Base-by-base conservation (phyloP, 2,888 invertebrate genomes). In the Eremobia ochroleuca region DNA sequence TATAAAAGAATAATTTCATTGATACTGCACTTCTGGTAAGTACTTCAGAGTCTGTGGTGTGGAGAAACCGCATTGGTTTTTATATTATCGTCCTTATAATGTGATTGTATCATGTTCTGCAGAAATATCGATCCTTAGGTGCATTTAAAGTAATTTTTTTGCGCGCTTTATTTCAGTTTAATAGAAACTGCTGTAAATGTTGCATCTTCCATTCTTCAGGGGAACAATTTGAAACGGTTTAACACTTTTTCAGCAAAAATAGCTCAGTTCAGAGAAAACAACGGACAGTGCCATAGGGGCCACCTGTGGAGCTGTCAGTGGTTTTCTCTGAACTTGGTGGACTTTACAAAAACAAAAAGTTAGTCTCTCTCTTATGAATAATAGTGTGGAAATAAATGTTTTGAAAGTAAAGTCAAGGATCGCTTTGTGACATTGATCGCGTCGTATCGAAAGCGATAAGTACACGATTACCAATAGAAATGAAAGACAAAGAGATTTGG, bases 401-500 rank as follows among this genome's bases (percentile, higher is more conserved):
- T 15, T 66, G n/a, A 15, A 55, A 79, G 49, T 62, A 43, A 62
- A 59, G 59, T 75, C 37, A 34, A 64, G 58, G 46, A 72, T 59
- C 21, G 70, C 55, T 28, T 62, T 52, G 55, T 64, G 59, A 75
- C 64, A 75, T 61, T 70, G 66, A 72, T 77, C 62, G 76, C 67
- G 82, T 72, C 73, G 76, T 87, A 90, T 88, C 82, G 86, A 88
- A 88, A 85, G 87, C 79, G 87, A 91, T 89, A 90, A 88, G 87
- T 86, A 84, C 82, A 79, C 83, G 82, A 90, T 85, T 90, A 91
- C 91, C 90, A 91, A 92, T 85, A 79, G 70, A 76, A 89, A 82
- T 82, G 84, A 86, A 86, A 92, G 88, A 94, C 94, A 94, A 94
- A 93, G 90, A 90, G 80, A 90, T 94, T 94, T 90, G 86, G 91